Percentiles rank a stretch among this genome's conserved stretches.
Evolutionary conservation across 2,888 invertebrate genomes (phyloP).

Genomic region (Heterodera filipjevi): DNA sequence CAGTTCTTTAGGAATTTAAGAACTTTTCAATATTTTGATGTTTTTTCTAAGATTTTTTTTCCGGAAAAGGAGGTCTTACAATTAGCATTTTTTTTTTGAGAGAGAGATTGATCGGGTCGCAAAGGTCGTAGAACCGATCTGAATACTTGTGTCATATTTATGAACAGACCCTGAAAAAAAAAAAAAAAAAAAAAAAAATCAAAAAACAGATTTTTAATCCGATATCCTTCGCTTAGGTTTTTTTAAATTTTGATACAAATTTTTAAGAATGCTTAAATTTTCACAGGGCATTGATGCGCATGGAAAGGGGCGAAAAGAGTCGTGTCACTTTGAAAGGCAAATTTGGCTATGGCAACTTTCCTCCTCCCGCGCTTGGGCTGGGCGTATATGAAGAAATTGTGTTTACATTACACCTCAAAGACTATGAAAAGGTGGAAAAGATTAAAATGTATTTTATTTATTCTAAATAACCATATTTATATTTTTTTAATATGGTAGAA

Average conservation of each 20-base stretch:
- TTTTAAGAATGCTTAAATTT: too few relatives aligned
- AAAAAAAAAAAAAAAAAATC: too few relatives aligned
- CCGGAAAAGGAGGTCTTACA: too few relatives aligned
- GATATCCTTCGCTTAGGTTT: too few relatives aligned
- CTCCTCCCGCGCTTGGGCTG: slow-evolving; percentile 75
- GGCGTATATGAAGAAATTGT: slow-evolving; percentile 80
- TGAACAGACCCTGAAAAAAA: too few relatives aligned
- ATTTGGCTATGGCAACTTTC: slow-evolving; percentile 54
- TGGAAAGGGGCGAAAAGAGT: slow-evolving; percentile 71
- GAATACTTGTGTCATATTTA: too few relatives aligned
- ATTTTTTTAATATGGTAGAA: not conserved
- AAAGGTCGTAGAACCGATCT: too few relatives aligned
- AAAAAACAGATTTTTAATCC: too few relatives aligned
- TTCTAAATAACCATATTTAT: not conserved
- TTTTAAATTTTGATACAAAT: not conserved
- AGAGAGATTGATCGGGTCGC: too few relatives aligned
- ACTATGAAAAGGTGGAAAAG: slow-evolving; percentile 77
- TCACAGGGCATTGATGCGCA: slow-evolving; percentile 78
- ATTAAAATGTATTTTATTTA: not conserved
- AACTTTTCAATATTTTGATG: too few relatives aligned
- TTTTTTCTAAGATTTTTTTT: too few relatives aligned
- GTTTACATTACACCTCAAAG: slow-evolving; percentile 80
- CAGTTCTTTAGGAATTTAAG: too few relatives aligned
- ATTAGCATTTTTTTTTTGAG: not conserved
- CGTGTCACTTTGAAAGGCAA: slow-evolving; percentile 47